Evolutionary conservation across 2,888 invertebrate genomes (phyloP).

Genomic region (Eulithis prunata): DNA sequence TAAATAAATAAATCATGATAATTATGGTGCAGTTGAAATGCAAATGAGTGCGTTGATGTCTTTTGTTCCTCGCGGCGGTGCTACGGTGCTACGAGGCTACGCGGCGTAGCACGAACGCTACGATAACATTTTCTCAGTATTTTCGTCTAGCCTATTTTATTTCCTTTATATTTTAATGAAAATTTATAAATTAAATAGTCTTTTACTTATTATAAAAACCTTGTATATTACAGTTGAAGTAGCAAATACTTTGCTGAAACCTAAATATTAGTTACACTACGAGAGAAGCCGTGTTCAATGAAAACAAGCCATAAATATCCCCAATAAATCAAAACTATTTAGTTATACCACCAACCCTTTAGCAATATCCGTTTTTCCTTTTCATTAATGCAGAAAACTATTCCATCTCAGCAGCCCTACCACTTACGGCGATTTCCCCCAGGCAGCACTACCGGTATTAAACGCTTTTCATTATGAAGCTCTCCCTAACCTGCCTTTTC

Average conservation of each 20-base stretch:
- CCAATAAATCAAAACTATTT: background rate
- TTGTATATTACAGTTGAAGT: too few relatives aligned
- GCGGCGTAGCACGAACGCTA: conserved; percentile 2
- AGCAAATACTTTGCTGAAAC: too few relatives aligned
- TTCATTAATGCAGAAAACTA: conserved; percentile 9
- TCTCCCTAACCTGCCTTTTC: conserved; percentile 37
- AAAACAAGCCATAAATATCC: background rate
- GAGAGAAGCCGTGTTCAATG: too few relatives aligned
- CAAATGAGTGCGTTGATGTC: conserved; percentile 61
- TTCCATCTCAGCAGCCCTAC: conserved; percentile 24
- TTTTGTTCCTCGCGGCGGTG: conserved; percentile 51
- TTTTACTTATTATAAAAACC: too few relatives aligned
- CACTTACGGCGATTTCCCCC: conserved; percentile 39
- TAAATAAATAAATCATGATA: too few relatives aligned
- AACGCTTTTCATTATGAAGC: conserved; percentile 42
- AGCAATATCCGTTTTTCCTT: background rate
- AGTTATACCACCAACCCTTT: background rate
- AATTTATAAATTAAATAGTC: background rate
- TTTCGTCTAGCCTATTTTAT: too few relatives aligned
- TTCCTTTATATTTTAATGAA: background rate
- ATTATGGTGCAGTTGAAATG: conserved; percentile 20
- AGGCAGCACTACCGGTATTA: conserved; percentile 47
- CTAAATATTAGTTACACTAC: too few relatives aligned
- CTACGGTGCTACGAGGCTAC: conserved; percentile 22
- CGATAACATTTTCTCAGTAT: too few relatives aligned